Evolutionary conservation across 1,140 invertebrate species (phyloP).

Genomic region (Neodiprion fabricii): DNA sequence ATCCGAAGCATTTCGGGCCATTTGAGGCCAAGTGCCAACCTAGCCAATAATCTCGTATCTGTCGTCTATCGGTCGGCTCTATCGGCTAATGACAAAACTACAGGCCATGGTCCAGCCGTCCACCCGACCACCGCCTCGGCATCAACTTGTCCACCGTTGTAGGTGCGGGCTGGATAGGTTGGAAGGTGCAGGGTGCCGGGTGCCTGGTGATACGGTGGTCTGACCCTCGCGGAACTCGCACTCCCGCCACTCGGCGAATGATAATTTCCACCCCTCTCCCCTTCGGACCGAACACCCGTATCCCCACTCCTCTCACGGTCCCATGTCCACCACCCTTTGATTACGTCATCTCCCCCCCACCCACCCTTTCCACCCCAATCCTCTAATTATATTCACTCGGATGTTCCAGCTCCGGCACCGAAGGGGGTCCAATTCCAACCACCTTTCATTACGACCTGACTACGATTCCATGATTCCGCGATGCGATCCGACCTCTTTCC

Average conservation of each 20-base stretch:
- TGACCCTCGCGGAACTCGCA: conserved; percentile 44
- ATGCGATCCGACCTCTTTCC: background rate
- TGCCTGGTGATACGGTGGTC: conserved; percentile 33
- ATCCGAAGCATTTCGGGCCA: conserved; percentile 27
- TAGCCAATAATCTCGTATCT: conserved; percentile 58
- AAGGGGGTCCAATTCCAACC: conserved; percentile 60
- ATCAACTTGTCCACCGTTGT: conserved; percentile 58
- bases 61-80: conserved; percentile 55
- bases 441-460: conserved; percentile 61
- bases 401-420: conserved; percentile 50
- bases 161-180: no score
- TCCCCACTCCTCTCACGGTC: conserved; percentile 32
- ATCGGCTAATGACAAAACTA: conserved; percentile 64
- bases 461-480: conserved; percentile 48
- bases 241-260: conserved; percentile 46
- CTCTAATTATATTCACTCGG: conserved; percentile 62
- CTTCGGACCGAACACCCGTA: conserved; percentile 19
- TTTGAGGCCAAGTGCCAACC: conserved; percentile 56
- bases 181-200: no score
- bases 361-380: conserved; percentile 44
- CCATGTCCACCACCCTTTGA: conserved; percentile 57
- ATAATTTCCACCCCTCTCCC: conserved; percentile 48
- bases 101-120: conserved; percentile 47
- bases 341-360: conserved; percentile 50
- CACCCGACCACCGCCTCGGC: conserved; percentile 38